These are phyloP conservation scores for Gonatopus flavifemur DNA, from an alignment of 1,140 invertebrate genomes.

Conservation along the genomic window DNA sequence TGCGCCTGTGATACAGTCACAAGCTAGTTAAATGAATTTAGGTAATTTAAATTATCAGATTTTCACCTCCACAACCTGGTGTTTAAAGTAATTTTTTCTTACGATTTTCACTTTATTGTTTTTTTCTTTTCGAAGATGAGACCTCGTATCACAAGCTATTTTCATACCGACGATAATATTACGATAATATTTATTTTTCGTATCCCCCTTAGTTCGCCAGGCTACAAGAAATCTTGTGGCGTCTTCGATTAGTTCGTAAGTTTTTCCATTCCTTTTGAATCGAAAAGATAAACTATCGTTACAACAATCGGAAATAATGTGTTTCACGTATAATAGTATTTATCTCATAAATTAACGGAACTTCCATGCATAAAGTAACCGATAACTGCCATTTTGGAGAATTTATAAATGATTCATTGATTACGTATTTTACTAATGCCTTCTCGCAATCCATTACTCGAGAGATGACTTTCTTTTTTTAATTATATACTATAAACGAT, in stretches of 20 bases:
- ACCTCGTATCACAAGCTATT: not conserved
- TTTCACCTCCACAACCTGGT: slow-evolving; percentile 16
- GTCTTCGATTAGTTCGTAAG: slow-evolving; percentile 6
- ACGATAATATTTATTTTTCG: not conserved
- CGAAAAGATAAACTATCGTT: too few relatives aligned
- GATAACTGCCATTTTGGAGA: too few relatives aligned
- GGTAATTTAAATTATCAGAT: slow-evolving; percentile 1
- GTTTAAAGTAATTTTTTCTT: not conserved
- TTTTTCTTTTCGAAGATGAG: not conserved
- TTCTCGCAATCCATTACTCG: too few relatives aligned
- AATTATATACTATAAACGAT: too few relatives aligned
- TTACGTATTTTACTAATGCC: too few relatives aligned
- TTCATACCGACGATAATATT: not conserved
- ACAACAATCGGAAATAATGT: too few relatives aligned
- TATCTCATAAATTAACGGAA: too few relatives aligned
- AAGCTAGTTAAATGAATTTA: slow-evolving; percentile 55
- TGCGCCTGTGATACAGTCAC: slow-evolving; percentile 59
- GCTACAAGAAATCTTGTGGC: slow-evolving; percentile 16
- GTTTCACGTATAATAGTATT: too few relatives aligned
- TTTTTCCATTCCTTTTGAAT: too few relatives aligned
- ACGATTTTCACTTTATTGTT: not conserved
- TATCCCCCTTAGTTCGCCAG: slow-evolving; percentile 3
- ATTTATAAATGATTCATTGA: too few relatives aligned
- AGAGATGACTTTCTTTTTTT: too few relatives aligned
- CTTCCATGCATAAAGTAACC: too few relatives aligned